These are phyloP conservation scores for Leptura quadrifasciata DNA, from an alignment of 2,888 invertebrate genomes.

Conservation along the genomic window DNA sequence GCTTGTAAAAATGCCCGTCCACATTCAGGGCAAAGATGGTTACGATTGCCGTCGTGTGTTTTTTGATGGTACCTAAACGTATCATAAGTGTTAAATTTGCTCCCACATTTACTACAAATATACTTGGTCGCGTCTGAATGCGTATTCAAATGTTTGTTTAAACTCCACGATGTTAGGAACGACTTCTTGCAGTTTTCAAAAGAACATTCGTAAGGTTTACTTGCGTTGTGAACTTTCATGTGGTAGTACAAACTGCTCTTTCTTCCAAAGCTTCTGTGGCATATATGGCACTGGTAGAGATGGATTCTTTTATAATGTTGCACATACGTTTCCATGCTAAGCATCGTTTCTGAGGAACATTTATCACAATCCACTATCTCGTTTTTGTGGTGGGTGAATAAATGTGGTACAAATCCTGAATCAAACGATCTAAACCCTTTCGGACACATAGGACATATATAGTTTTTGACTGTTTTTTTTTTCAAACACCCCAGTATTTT, in stretches of 20 bases:
- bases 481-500: not conserved
- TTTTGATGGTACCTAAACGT: conserved; percentile 59
- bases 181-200: conserved; percentile 55
- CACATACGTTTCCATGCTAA: conserved; percentile 43
- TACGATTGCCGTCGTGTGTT: conserved; percentile 55
- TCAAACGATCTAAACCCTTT: conserved; percentile 43
- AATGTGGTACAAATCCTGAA: conserved; percentile 41
- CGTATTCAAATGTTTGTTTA: conserved; percentile 54
- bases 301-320: conserved; percentile 51
- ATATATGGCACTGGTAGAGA: conserved; percentile 56
- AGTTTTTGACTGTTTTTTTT: conserved; percentile 42
- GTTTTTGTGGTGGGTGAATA: conserved; percentile 38
- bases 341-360: conserved; percentile 40
- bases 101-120: conserved; percentile 58
- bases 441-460: conserved; percentile 50
- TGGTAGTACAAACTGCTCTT: conserved; percentile 47
- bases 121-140: conserved; percentile 56
- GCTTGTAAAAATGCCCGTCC: conserved; percentile 59
- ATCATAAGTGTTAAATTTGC: conserved; percentile 57
- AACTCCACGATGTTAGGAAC: conserved; percentile 53
- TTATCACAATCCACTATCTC: conserved; percentile 44
- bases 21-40: conserved; percentile 59
- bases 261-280: conserved; percentile 53
- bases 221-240: conserved; percentile 52
- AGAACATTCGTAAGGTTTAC: conserved; percentile 52